Evolutionary conservation across 2,888 invertebrate genomes (phyloP).

Genomic region (Maniola hyperantus): DNA sequence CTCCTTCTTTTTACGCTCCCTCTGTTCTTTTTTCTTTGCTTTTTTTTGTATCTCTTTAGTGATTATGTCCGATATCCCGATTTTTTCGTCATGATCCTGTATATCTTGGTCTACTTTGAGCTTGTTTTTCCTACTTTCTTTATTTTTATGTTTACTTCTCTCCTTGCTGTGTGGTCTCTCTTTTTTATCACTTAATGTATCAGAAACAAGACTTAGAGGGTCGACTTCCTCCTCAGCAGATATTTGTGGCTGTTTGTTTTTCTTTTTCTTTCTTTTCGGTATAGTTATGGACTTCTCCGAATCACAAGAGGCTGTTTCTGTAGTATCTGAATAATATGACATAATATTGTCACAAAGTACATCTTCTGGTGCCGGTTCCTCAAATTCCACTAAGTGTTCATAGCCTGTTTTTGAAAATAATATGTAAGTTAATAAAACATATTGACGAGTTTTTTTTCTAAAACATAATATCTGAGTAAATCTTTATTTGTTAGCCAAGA

Average conservation of each 20-base stretch:
- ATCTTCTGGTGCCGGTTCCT: constrained; percentile 60
- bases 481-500: background rate
- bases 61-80: constrained; percentile 38
- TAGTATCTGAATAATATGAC: constrained; percentile 47
- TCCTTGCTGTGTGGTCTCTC: constrained; percentile 64
- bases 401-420: constrained; percentile 58
- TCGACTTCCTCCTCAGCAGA: constrained; percentile 58
- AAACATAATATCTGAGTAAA: too few species aligned
- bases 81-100: constrained; percentile 37
- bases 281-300: constrained; percentile 34
- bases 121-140: constrained; percentile 50
- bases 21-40: constrained; percentile 44
- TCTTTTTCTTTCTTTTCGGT: constrained; percentile 52
- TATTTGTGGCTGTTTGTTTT: constrained; percentile 43
- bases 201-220: constrained; percentile 55
- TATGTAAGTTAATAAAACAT: too few species aligned
- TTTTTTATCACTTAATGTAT: constrained; percentile 43
- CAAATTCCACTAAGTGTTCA: constrained; percentile 71
- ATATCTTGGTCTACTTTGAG: constrained; percentile 45
- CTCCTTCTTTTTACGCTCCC: constrained; percentile 45
- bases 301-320: constrained; percentile 51
- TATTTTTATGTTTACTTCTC: constrained; percentile 56
- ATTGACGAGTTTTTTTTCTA: background rate
- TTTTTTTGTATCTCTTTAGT: constrained; percentile 40
- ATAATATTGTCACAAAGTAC: constrained; percentile 51